A percentile compares a stretch with the other conserved stretches of the same genome.
phyloP scores from a whole-genome alignment of 2,797 vertebrate species.

The Enteromius anoplus region DNA sequence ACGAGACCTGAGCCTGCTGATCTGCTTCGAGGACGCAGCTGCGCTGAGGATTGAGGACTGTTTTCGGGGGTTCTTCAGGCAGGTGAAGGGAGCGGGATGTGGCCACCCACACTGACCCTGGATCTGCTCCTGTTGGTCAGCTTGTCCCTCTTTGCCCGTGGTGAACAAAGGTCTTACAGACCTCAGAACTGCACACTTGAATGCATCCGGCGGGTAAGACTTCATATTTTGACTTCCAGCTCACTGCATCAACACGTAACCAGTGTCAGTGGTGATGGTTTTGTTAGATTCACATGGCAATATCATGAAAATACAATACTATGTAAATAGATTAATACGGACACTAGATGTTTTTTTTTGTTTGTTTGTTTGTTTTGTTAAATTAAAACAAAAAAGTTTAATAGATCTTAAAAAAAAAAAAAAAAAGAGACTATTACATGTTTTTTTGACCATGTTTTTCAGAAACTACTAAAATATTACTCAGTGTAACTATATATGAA shows the following conservation, averaged over 20 bases:
- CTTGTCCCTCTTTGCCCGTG: constrained; percentile 35
- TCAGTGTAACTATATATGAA: too few relatives aligned
- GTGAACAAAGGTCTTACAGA: constrained; percentile 43
- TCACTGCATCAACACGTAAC: not conserved
- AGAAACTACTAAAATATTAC: too few relatives aligned
- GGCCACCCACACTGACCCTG: constrained; percentile 54
- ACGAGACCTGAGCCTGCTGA: not conserved
- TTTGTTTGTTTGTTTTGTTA: too few relatives aligned
- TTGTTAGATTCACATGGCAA: not conserved
- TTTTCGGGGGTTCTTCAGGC: not conserved
- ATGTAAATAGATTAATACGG: not conserved
- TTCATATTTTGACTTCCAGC: not conserved
- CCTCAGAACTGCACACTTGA: constrained; percentile 74
- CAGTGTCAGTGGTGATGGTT: not conserved
- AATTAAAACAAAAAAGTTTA: not conserved
- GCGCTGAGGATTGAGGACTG: not conserved
- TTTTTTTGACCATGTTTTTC: too few relatives aligned
- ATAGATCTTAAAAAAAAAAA: too few relatives aligned
- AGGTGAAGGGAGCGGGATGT: constrained; percentile 64
- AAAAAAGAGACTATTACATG: too few relatives aligned
- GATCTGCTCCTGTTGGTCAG: constrained; percentile 42
- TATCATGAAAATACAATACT: not conserved
- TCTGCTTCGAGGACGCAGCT: not conserved
- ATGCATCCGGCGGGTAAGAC: constrained; percentile 73
- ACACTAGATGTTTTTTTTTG: too few relatives aligned